Percentiles rank a stretch among this genome's conserved stretches.
These are phyloP conservation scores for Nebria ingens DNA, from an alignment of 1,140 invertebrate species.

Conservation along the genomic window DNA sequence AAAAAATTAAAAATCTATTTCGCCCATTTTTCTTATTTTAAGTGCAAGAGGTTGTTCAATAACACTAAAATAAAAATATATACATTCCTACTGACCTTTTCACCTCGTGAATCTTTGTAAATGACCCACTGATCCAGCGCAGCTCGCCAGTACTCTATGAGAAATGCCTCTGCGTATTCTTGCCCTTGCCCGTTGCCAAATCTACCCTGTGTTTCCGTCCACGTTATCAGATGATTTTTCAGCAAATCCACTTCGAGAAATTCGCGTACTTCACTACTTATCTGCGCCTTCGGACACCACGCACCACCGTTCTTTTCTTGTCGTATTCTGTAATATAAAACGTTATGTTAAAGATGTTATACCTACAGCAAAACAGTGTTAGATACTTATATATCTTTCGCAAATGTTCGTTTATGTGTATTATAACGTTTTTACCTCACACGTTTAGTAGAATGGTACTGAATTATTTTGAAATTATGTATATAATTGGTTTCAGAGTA, in stretches of 20 bases:
- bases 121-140: conserved; percentile 59
- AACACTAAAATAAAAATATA: background rate
- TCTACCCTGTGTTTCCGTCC: conserved; percentile 82
- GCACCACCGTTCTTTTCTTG: conserved; percentile 83
- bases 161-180: conserved; percentile 77
- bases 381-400: no score
- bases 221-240: conserved; percentile 67
- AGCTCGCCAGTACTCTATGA: conserved; percentile 74
- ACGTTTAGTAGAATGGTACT: no score
- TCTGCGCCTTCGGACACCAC: conserved; percentile 82
- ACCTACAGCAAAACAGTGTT: no score
- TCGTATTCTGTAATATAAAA: conserved; percentile 63
- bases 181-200: conserved; percentile 90
- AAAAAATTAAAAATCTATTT: background rate
- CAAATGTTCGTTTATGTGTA: no score
- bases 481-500: no score
- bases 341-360: no score
- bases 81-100: conserved; percentile 48
- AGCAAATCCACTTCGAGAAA: conserved; percentile 79
- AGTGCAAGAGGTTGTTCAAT: no score
- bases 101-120: conserved; percentile 65
- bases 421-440: no score
- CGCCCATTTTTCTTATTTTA: background rate
- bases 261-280: conserved; percentile 62
- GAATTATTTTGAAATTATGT: no score